A percentile compares a stretch with the other conserved stretches of the same genome.
Evolutionary conservation across 2,888 invertebrate species (phyloP).

Genomic region (Seira ritae): DNA sequence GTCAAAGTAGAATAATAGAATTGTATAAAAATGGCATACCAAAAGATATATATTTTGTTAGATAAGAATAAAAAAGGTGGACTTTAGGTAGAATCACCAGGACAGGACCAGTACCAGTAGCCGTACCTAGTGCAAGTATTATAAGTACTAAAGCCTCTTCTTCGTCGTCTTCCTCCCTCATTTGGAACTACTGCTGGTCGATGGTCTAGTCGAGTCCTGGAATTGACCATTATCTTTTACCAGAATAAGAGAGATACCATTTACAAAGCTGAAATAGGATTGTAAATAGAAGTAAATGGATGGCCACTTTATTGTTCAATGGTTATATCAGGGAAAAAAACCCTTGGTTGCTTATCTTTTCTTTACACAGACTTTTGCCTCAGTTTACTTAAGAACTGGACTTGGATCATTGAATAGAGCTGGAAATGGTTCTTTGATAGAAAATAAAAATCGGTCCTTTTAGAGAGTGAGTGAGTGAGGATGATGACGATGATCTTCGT

Average conservation of each 20-base stretch:
- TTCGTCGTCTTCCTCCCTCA: no score
- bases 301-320: constrained; percentile 7
- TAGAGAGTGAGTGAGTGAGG: background rate
- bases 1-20: constrained; percentile 59
- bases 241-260: background rate
- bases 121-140: no score
- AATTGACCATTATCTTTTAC: constrained; percentile 50
- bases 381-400: constrained; percentile 18
- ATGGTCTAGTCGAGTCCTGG: background rate
- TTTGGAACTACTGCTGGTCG: background rate
- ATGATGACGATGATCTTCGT: constrained; percentile 19
- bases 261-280: background rate
- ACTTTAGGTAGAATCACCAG: constrained; percentile 30
- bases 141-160: no score
- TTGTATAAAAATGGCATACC: constrained; percentile 36
- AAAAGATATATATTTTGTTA: constrained; percentile 50
- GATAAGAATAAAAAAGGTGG: constrained; percentile 24
- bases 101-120: background rate
- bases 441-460: background rate
- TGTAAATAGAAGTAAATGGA: background rate
- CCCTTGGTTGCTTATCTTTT: constrained; percentile 57
- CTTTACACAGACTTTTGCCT: constrained; percentile 20
- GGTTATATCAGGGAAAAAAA: constrained; percentile 11
- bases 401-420: background rate
- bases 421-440: constrained; percentile 8